Evolutionary conservation across 2,113 vertebrate species (phyloP).

Genomic region (Sula dactylatra): DNA sequence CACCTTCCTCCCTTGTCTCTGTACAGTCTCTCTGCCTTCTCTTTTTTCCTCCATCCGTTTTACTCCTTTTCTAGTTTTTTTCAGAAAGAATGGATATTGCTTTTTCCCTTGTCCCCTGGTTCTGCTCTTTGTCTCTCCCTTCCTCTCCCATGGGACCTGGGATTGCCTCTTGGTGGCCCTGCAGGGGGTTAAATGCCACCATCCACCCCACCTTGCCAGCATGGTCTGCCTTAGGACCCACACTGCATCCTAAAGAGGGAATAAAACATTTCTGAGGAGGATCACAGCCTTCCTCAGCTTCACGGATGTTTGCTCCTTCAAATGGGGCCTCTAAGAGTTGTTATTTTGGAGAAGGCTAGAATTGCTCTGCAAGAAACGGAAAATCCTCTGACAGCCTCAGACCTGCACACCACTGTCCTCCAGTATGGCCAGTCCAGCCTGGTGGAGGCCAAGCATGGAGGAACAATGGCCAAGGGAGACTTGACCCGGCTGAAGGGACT

Average conservation of each 20-base stretch:
- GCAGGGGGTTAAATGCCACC: rapidly evolving
- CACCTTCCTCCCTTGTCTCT: not conserved
- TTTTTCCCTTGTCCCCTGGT: not conserved
- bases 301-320: not conserved
- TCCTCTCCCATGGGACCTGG: not conserved
- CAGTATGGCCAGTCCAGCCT: not conserved
- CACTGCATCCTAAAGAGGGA: not conserved
- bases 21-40: not conserved
- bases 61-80: not conserved
- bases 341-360: not conserved
- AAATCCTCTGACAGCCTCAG: not conserved
- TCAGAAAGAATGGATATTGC: not conserved
- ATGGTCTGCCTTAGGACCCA: not conserved
- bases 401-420: not conserved
- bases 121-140: not conserved
- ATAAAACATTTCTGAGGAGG: not conserved
- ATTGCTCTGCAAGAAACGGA: not conserved
- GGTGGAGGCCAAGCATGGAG: not conserved
- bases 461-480: not conserved
- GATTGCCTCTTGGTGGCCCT: not conserved
- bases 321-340: not conserved
- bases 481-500: rapidly evolving
- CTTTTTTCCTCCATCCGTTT: not conserved
- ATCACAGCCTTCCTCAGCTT: not conserved
- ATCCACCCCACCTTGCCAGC: not conserved